Conservation (phyloP, 1,140 invertebrate species). For the Macrobrachium nipponense region DNA sequence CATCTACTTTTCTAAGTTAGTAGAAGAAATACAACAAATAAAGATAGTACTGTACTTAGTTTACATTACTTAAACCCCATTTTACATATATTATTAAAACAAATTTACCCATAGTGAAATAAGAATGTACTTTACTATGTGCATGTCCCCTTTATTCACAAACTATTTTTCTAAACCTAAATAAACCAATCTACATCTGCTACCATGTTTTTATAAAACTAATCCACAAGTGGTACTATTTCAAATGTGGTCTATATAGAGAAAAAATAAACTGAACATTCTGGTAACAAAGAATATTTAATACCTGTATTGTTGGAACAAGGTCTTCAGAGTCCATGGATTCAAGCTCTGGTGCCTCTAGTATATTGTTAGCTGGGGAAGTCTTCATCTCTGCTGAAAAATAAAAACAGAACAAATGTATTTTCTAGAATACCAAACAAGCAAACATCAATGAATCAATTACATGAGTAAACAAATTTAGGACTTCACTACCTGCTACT, state of each 20-base stretch:
- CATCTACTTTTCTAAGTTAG: neutral
- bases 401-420: neutral
- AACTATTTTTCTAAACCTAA: neutral
- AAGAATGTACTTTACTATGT: no score
- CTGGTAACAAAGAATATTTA: neutral
- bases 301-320: constrained; percentile 61
- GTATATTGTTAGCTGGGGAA: constrained; percentile 48
- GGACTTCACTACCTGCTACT: neutral
- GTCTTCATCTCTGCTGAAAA: constrained; percentile 53
- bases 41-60: neutral
- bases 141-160: neutral
- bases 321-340: constrained; percentile 64
- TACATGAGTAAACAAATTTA: no score
- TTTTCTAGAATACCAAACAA: neutral
- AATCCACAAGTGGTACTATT: neutral
- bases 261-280: neutral
- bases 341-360: constrained; percentile 60
- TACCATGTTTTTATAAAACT: neutral
- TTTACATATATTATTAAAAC: no score
- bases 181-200: neutral
- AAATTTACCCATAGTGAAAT: no score
- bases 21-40: constrained; percentile 1
- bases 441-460: neutral
- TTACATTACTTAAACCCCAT: no score
- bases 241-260: neutral